Percentiles rank a stretch among this genome's conserved stretches.
Conservation (phyloP, 2,113 vertebrate genomes). For the Syngnathus typhle region DNA sequence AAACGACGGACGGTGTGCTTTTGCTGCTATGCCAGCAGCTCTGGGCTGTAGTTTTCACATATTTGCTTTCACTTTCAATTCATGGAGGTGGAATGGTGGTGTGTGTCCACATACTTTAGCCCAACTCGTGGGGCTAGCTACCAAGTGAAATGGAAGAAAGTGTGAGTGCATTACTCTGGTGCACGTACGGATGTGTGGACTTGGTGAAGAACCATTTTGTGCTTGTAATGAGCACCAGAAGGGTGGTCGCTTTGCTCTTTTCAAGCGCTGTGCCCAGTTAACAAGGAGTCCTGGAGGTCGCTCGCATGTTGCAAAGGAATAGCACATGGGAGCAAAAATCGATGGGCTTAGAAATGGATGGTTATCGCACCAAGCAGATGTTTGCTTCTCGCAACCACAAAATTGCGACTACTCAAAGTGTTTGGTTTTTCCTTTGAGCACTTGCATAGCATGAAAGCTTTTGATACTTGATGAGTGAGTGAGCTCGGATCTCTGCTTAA, state of each 20-base stretch:
- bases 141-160: too few species aligned
- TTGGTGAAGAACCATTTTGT: not conserved
- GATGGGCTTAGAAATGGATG: slow-evolving; percentile 58
- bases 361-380: slow-evolving; percentile 55
- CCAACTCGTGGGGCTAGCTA: not conserved
- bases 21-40: slow-evolving; percentile 34
- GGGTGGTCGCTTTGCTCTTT: slow-evolving; percentile 42
- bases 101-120: not conserved
- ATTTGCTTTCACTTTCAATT: not conserved
- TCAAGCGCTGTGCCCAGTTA: slow-evolving; percentile 61
- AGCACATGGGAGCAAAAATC: slow-evolving; percentile 45
- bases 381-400: slow-evolving; percentile 28
- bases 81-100: not conserved
- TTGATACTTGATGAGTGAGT: slow-evolving; percentile 7
- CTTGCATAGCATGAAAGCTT: slow-evolving; percentile 32
- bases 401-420: slow-evolving; percentile 34
- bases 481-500: not conserved
- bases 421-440: slow-evolving; percentile 39
- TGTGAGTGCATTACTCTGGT: too few species aligned
- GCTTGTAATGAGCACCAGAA: not conserved
- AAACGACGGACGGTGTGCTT: slow-evolving; percentile 16
- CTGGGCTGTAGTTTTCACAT: slow-evolving; percentile 17
- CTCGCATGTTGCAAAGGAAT: slow-evolving; percentile 33
- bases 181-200: not conserved
- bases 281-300: slow-evolving; percentile 23